These are phyloP conservation scores for Himalopsyche japonica DNA, from an alignment of 2,888 invertebrate genomes.

Conservation along the genomic window DNA sequence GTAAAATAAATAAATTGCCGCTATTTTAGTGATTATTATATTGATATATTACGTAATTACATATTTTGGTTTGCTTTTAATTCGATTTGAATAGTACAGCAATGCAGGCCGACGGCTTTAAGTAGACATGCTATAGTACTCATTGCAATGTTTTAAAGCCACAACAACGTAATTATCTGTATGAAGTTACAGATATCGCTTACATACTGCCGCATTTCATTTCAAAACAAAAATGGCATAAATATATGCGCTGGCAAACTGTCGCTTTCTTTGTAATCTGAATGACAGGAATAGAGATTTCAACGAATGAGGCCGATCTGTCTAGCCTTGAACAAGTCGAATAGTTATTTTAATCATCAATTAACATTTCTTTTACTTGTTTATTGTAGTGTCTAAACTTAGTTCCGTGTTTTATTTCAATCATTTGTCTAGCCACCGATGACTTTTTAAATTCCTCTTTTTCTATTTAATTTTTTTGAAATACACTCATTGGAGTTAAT, in stretches of 20 bases:
- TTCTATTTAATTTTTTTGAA: not conserved
- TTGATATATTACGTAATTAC: not conserved
- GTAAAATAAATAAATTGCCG: not conserved
- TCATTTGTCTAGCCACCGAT: not conserved
- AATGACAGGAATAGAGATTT: too few relatives aligned
- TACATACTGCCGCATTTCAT: too few relatives aligned
- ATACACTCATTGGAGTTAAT: not conserved
- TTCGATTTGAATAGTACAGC: not conserved
- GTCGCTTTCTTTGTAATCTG: too few relatives aligned
- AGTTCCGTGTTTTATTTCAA: not conserved
- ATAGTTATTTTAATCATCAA: not conserved
- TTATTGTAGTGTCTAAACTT: not conserved
- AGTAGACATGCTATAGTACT: not conserved
- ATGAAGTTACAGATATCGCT: too few relatives aligned
- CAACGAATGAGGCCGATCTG: too few relatives aligned
- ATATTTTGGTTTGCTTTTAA: not conserved
- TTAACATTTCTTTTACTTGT: not conserved
- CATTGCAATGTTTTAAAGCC: not conserved
- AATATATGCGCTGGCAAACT: too few relatives aligned
- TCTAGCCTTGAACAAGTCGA: not conserved
- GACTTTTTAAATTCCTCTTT: not conserved
- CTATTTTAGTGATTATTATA: not conserved
- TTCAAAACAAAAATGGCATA: too few relatives aligned
- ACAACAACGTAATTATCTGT: too few relatives aligned
- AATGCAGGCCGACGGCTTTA: not conserved